A percentile compares a stretch with the other conserved stretches of the same genome.
Conservation (phyloP, 92 coral and sea anemone species). For the Phenganax marumi region DNA sequence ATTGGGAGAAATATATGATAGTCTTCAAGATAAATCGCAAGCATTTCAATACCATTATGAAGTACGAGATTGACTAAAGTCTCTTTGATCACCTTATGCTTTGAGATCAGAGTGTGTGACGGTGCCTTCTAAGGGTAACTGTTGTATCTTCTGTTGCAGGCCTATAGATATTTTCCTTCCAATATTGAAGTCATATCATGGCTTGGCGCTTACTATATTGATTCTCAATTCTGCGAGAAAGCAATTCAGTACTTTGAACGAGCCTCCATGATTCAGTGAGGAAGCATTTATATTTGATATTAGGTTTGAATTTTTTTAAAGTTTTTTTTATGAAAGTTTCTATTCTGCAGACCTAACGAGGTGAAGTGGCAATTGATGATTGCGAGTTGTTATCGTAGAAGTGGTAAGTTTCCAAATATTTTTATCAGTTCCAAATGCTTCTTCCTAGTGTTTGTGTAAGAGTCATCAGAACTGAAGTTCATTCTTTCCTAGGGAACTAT, state of each 20-base stretch:
- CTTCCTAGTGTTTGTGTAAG: background rate
- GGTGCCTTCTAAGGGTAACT: background rate
- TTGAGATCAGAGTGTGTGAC: background rate
- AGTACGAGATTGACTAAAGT: conserved; percentile 38
- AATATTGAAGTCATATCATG: conserved; percentile 95
- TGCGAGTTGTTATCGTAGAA: conserved; percentile 95
- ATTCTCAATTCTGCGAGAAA: conserved; percentile 98
- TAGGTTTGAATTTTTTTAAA: background rate
- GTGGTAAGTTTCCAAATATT: conserved; percentile 64
- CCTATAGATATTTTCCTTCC: conserved; percentile 91
- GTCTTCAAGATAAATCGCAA: conserved; percentile 94
- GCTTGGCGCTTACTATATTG: conserved; percentile 99
- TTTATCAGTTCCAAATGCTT: background rate
- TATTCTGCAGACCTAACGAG: conserved; percentile 78
- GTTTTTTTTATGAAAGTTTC: background rate
- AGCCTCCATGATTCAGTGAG: conserved; percentile 97
- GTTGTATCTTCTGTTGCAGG: conserved; percentile 31
- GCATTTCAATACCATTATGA: conserved; percentile 98
- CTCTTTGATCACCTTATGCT: background rate
- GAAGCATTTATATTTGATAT: background rate
- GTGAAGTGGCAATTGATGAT: conserved; percentile 99
- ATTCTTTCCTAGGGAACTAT: conserved; percentile 69
- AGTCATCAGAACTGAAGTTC: background rate
- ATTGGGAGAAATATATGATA: conserved; percentile 93
- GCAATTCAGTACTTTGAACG: conserved; percentile 96